Evolutionary conservation across 2,113 vertebrate species (phyloP).

Genomic region (Mobula birostris): DNA sequence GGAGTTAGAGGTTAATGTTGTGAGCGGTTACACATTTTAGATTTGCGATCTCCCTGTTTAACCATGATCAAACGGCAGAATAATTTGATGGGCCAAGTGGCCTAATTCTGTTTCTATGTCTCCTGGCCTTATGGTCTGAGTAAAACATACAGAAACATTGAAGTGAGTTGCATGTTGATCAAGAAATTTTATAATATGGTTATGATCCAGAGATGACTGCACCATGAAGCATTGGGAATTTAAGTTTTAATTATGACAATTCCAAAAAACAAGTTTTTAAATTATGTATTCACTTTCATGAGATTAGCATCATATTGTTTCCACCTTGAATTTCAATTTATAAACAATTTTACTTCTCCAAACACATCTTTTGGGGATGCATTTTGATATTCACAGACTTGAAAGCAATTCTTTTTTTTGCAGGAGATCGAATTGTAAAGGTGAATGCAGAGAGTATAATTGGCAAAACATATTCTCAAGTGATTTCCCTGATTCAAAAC

Average conservation of each 20-base stretch:
- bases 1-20: neutral
- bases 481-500: conserved; percentile 95
- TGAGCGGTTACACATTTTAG: neutral
- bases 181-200: too few species aligned
- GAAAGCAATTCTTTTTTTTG: conserved; percentile 1
- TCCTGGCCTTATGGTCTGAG: too few species aligned
- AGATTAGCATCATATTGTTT: neutral
- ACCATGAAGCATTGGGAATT: neutral
- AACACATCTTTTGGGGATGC: neutral
- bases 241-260: neutral
- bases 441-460: conserved; percentile 90
- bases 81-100: too few species aligned
- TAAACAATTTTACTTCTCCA: neutral
- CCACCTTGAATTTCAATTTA: neutral
- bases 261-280: neutral
- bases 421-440: conserved; percentile 91
- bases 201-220: neutral
- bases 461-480: conserved; percentile 94
- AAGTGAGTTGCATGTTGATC: too few species aligned
- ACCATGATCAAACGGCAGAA: too few species aligned
- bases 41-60: neutral
- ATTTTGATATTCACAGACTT: conserved; percentile 4
- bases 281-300: neutral
- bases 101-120: too few species aligned
- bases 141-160: too few species aligned